Percentiles rank a stretch among this genome's conserved stretches.
Conservation (phyloP, 2,888 invertebrate genomes). For the Didymodactylos carnosus region DNA sequence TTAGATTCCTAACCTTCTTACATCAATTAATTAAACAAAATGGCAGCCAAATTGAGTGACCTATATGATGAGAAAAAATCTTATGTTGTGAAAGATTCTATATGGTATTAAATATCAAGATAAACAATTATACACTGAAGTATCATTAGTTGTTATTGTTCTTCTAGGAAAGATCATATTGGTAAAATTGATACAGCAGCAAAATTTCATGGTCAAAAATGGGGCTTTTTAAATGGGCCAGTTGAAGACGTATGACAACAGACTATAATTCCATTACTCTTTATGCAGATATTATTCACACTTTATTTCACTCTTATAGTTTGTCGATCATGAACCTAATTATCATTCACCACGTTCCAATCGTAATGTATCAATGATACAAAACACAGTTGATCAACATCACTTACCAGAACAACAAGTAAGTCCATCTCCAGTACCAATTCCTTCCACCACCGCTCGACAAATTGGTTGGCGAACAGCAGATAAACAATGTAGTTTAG, state of each 20-base stretch:
- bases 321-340: no score
- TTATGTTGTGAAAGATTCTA: conserved; percentile 5
- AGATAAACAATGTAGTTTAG: background rate
- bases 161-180: conserved; percentile 4
- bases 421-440: background rate
- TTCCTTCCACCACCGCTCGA: conserved; percentile 3
- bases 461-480: conserved; percentile 8
- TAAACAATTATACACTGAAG: background rate
- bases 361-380: no score
- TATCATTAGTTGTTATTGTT: background rate
- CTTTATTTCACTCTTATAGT: no score
- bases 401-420: background rate
- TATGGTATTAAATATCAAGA: conserved; percentile 1
- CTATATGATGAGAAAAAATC: conserved; percentile 7
- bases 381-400: no score
- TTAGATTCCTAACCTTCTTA: no score
- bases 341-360: no score
- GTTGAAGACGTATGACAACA: background rate
- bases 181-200: conserved; percentile 1
- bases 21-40: no score
- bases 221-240: conserved; percentile 6
- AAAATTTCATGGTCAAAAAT: background rate
- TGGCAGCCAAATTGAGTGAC: background rate
- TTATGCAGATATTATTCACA: no score
- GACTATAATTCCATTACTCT: no score